Percentiles rank a stretch among this genome's conserved stretches.
phyloP scores from a whole-genome alignment of 2,113 vertebrate genomes.

The Micronycteris hirsuta region DNA sequence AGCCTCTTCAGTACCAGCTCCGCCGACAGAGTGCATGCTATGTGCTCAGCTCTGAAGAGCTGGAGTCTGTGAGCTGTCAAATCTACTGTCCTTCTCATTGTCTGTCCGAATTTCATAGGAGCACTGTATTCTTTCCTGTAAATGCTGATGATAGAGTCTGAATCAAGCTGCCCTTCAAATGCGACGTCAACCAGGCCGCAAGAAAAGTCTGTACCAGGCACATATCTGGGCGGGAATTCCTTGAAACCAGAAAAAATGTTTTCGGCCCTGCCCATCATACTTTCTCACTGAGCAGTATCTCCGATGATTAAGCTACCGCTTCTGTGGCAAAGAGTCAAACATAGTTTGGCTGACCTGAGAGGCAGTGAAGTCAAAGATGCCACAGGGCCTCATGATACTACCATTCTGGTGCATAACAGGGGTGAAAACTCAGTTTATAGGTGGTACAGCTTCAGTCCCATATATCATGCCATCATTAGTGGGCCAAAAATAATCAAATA shows the following conservation, averaged over 20 bases:
- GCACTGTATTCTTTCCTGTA: neutral
- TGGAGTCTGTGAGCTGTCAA: neutral
- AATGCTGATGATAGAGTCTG: neutral
- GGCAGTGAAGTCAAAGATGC: conserved; percentile 31
- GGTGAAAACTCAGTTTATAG: conserved; percentile 55
- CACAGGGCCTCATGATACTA: conserved; percentile 40
- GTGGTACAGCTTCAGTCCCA: conserved; percentile 33
- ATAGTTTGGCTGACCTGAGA: conserved; percentile 59
- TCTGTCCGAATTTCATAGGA: neutral
- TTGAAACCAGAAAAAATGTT: conserved; percentile 59
- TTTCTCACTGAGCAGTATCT: conserved; percentile 47
- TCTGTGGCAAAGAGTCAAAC: conserved; percentile 48
- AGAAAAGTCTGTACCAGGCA: conserved; percentile 70
- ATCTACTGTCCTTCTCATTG: neutral
- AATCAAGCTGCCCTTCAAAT: conserved; percentile 13
- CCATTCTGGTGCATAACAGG: conserved; percentile 22
- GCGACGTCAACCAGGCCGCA: conserved; percentile 6
- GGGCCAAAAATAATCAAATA: conserved; percentile 67
- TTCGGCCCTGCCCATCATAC: conserved; percentile 47
- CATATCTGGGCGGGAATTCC: conserved; percentile 66
- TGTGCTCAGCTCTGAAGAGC: neutral
- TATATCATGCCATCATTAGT: conserved; percentile 52
- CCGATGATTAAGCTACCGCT: conserved; percentile 58
- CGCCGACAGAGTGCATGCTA: fast-evolving
- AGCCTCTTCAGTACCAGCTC: neutral